Evolutionary conservation across 2,113 vertebrate genomes (phyloP).

Genomic region (Sinocyclocheilus grahami): DNA sequence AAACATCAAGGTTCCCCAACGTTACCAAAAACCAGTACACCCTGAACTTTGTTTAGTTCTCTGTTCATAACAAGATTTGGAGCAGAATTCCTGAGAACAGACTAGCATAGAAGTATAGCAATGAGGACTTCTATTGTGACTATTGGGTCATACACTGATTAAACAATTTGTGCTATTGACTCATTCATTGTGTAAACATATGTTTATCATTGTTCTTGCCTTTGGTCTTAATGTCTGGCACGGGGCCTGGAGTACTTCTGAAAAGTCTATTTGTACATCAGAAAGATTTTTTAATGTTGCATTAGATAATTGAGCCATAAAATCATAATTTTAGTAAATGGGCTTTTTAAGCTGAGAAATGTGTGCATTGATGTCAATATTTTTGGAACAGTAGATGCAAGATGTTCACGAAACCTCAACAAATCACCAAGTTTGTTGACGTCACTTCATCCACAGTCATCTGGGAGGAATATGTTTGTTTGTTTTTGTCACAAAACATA

Average conservation of each 20-base stretch:
- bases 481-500: neutral
- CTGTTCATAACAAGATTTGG: neutral
- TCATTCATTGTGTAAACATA: neutral
- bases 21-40: neutral
- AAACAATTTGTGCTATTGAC: neutral
- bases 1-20: neutral
- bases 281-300: neutral
- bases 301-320: neutral
- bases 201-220: neutral
- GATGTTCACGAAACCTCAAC: neutral
- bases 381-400: neutral
- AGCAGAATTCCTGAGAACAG: neutral
- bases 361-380: neutral
- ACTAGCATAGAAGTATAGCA: neutral
- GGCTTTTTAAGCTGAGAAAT: neutral
- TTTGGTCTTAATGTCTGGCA: neutral
- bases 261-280: slow-evolving; percentile 4
- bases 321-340: neutral
- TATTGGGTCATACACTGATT: neutral
- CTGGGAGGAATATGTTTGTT: neutral
- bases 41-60: neutral
- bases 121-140: neutral
- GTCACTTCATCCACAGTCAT: neutral
- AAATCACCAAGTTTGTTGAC: neutral
- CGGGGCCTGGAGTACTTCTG: neutral